phyloP scores from a whole-genome alignment of 92 coral and sea anemone genomes.

The Actinostola sp. region DNA sequence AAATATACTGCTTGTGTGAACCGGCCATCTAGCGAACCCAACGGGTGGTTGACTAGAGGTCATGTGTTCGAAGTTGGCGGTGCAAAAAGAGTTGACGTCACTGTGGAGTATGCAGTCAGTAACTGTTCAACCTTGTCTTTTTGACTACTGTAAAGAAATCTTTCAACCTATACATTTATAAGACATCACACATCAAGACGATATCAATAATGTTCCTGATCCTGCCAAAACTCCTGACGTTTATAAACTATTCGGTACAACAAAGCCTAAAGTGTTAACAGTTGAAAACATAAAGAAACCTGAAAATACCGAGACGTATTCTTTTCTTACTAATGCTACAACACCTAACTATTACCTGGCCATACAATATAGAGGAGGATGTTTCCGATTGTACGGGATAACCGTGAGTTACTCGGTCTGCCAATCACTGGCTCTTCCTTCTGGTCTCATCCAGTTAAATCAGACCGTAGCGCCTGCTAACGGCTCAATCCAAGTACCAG shows the following conservation, averaged over 20 bases:
- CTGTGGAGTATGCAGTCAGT: constrained; percentile 42
- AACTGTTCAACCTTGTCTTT: constrained; percentile 12
- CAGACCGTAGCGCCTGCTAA: constrained; percentile 64
- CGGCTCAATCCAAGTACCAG: constrained; percentile 43
- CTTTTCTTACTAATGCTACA: constrained; percentile 34
- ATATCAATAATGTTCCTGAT: not conserved
- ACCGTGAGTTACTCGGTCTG: constrained; percentile 57
- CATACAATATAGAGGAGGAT: constrained; percentile 62
- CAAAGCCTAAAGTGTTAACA: constrained; percentile 13
- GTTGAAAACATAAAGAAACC: not conserved
- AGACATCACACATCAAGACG: too few relatives aligned
- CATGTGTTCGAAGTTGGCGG: constrained; percentile 21
- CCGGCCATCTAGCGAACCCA: not conserved
- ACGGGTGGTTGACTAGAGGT: constrained; percentile 53
- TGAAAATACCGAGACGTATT: constrained; percentile 1
- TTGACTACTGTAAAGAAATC: not conserved
- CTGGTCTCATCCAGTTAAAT: constrained; percentile 48
- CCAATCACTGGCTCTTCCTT: constrained; percentile 39
- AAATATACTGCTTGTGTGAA: not conserved
- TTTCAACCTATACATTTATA: constrained; percentile 39
- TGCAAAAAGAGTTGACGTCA: constrained; percentile 47
- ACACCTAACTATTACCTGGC: constrained; percentile 53
- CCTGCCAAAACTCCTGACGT: not conserved
- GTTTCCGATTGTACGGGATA: constrained; percentile 34
- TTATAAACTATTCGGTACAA: constrained; percentile 21